Evolutionary conservation across 2,797 vertebrate genomes (phyloP), one percentile per base, ranked within the genome.

Genomic region (Micrastur ruficollis): DNA sequence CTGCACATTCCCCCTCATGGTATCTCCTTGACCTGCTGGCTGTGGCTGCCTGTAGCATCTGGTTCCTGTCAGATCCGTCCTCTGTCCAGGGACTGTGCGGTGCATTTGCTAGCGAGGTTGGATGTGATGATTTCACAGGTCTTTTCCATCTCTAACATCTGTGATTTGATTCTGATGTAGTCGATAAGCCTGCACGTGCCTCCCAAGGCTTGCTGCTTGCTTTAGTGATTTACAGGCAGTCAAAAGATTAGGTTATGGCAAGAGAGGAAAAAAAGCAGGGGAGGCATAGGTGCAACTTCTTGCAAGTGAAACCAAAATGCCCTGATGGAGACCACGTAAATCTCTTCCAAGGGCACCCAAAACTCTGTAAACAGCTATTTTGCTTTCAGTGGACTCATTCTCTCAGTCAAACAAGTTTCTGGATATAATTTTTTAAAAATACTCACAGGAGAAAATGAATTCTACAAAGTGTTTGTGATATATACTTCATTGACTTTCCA

Each of bases 171-270:
- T 71, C 70, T 95, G 74, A 58, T 97, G 46, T 38, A 62, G 31
- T 34, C 88, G 46, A 71, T 89, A 65, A 83, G 72, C 27, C 50
- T 89, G 50, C 40, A n/a, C 40, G 5, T 2, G 3, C 46, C 47
- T 93, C 71, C 63, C 18, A 81, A 49, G 44, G 49, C n/a, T 83
- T 70, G 21, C 23, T 58, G 73, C 58, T 78, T 86, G 27, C 36
- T 56, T 63, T 70, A 14, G 8, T 80, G 88, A 82, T 95, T 97
- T 89, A 94, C 79, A 73, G 86, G 53, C 56, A 90, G 89, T 92
- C 68, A 72, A 38, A 97, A 95, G 58, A 81, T 36, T 58, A 93
- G 65, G 26, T 96, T 93, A 59, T 53, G 63, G 40, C 26, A 67
- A 62, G 86, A 87, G 25, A 67, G 23, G 12, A 47, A 50, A 66